Conservation (phyloP, 53 echinoderm and acorn worm species). For the Mesocentrotus franciscanus region DNA sequence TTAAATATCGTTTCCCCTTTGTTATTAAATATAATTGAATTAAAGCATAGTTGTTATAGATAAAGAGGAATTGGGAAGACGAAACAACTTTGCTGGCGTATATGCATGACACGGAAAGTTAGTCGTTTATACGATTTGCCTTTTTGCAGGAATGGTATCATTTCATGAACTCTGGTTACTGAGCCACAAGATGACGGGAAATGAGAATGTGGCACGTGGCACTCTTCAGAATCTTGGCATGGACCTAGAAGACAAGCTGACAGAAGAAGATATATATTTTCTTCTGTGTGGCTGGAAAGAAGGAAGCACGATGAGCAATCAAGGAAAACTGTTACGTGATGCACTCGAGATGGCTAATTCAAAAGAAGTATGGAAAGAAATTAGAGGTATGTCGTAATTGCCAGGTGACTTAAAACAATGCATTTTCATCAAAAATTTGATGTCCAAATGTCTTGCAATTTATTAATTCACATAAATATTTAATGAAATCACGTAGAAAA, state of each 20-base stretch:
- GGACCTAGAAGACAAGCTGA: not conserved
- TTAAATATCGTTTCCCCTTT: too few species aligned
- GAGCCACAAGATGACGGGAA: not conserved
- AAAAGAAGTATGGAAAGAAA: not conserved
- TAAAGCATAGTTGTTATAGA: too few species aligned
- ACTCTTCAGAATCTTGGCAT: not conserved
- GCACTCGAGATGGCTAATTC: not conserved
- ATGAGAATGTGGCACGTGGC: not conserved
- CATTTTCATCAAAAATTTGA: too few species aligned
- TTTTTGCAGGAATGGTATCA: not conserved
- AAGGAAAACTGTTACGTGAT: not conserved
- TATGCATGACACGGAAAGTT: too few species aligned
- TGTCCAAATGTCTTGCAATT: too few species aligned
- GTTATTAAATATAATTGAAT: too few species aligned
- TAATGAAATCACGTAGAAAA: too few species aligned
- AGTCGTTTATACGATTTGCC: not conserved
- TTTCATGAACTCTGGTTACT: not conserved
- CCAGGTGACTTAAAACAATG: too few species aligned
- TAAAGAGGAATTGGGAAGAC: too few species aligned
- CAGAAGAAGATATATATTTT: not conserved
- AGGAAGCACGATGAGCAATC: not conserved
- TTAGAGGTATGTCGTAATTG: not conserved
- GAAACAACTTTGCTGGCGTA: too few species aligned
- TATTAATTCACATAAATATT: too few species aligned
- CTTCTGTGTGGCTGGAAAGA: not conserved